Conservation (phyloP, 2,113 vertebrate species). For the Indicator indicator region DNA sequence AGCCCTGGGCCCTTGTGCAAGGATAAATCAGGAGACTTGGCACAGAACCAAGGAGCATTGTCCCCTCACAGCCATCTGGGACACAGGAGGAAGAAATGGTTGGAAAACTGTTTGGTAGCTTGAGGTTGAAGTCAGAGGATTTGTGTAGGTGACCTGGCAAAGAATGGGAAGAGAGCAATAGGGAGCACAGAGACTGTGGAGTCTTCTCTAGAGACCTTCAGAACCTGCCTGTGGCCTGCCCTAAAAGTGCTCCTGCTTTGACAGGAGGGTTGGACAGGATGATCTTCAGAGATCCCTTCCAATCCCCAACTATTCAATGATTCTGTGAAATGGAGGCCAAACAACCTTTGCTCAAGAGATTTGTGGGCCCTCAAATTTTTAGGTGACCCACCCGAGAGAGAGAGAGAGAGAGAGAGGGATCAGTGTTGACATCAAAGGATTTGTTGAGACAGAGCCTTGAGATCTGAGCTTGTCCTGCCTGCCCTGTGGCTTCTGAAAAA, state of each 20-base stretch:
- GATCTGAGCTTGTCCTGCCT: background rate
- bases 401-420: background rate
- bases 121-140: background rate
- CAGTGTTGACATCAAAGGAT: background rate
- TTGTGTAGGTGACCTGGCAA: background rate
- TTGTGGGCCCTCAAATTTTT: too few species aligned
- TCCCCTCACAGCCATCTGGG: background rate
- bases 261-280: too few species aligned
- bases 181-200: background rate
- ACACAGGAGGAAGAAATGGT: background rate
- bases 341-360: too few species aligned
- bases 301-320: too few species aligned
- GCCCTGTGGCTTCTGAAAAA: background rate
- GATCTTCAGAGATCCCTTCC: too few species aligned
- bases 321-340: too few species aligned
- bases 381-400: background rate
- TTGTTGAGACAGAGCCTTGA: background rate
- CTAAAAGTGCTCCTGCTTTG: too few species aligned
- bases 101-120: background rate
- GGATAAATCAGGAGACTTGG: background rate
- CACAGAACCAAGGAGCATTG: background rate
- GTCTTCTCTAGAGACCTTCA: too few species aligned
- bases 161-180: background rate
- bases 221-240: too few species aligned
- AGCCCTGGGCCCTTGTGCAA: background rate